Conservation (phyloP, 2,113 vertebrate genomes). For the Psettodes erumei region DNA sequence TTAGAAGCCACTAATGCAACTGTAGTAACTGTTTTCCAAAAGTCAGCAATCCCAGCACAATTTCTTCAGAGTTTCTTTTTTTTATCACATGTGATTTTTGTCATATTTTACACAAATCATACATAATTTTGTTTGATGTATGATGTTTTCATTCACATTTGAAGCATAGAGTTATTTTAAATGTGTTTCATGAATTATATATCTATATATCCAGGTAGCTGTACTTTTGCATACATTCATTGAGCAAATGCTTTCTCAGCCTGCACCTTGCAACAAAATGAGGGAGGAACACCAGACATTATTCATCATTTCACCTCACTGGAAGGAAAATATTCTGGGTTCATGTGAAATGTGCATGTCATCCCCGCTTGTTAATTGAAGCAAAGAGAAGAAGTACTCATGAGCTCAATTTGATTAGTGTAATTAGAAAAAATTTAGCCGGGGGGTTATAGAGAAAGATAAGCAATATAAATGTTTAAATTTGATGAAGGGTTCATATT, state of each 20-base stretch:
- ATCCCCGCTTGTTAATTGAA: conserved; percentile 65
- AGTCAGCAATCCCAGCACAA: too few relatives aligned
- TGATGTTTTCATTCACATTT: background rate
- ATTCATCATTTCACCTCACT: conserved; percentile 19
- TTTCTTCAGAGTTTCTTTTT: too few relatives aligned
- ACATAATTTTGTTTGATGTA: background rate
- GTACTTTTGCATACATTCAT: background rate
- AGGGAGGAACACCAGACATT: background rate
- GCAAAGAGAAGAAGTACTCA: conserved; percentile 72
- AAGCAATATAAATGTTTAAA: conserved; percentile 84
- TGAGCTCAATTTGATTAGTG: conserved; percentile 71
- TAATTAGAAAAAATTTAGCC: conserved; percentile 78
- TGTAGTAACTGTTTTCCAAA: too few relatives aligned
- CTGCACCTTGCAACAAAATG: background rate
- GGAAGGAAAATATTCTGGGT: conserved; percentile 37
- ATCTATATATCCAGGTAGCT: background rate
- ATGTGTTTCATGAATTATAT: background rate
- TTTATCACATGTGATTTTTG: too few relatives aligned
- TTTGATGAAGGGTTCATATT: conserved; percentile 81
- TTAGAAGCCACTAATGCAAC: too few relatives aligned
- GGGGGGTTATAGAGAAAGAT: conserved; percentile 71
- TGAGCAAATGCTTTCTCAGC: background rate
- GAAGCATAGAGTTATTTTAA: background rate
- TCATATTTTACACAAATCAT: too few relatives aligned
- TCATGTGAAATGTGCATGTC: conserved; percentile 61